phyloP scores from a whole-genome alignment of 2,888 invertebrate genomes.

The Diogma glabrata region DNA sequence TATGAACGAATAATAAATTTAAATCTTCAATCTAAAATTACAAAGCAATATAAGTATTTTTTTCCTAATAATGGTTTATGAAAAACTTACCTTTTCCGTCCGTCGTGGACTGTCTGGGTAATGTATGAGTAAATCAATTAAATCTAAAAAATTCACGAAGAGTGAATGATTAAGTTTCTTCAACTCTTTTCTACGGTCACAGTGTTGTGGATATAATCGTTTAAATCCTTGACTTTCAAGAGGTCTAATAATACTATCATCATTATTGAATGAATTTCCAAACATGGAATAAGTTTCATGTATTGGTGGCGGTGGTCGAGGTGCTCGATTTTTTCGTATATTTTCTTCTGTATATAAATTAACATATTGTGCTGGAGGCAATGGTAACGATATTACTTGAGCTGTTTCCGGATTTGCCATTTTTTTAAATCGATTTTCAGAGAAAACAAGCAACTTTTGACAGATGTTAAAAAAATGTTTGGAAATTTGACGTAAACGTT shows the following conservation, averaged over 20 bases:
- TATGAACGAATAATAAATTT: conserved; percentile 94
- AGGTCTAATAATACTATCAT: conserved; percentile 85
- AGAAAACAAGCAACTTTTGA: too few relatives aligned
- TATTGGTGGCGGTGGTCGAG: conserved; percentile 79
- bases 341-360: conserved; percentile 89
- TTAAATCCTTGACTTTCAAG: conserved; percentile 87
- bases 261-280: conserved; percentile 83
- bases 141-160: conserved; percentile 85
- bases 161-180: conserved; percentile 93
- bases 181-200: conserved; percentile 85
- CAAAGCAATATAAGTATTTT: conserved; percentile 9
- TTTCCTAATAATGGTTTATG: too few relatives aligned
- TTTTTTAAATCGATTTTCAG: conserved; percentile 10
- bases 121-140: conserved; percentile 83
- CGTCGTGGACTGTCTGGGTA: conserved; percentile 85
- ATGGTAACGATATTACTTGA: conserved; percentile 82
- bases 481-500: background rate
- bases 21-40: conserved; percentile 65
- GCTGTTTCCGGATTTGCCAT: conserved; percentile 31
- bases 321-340: conserved; percentile 72
- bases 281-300: conserved; percentile 91
- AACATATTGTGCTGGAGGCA: conserved; percentile 88
- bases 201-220: conserved; percentile 87
- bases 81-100: conserved; percentile 72
- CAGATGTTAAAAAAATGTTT: too few relatives aligned